Conservation (phyloP, 2,888 invertebrate species). For the Drosophila neoperkinsi region DNA sequence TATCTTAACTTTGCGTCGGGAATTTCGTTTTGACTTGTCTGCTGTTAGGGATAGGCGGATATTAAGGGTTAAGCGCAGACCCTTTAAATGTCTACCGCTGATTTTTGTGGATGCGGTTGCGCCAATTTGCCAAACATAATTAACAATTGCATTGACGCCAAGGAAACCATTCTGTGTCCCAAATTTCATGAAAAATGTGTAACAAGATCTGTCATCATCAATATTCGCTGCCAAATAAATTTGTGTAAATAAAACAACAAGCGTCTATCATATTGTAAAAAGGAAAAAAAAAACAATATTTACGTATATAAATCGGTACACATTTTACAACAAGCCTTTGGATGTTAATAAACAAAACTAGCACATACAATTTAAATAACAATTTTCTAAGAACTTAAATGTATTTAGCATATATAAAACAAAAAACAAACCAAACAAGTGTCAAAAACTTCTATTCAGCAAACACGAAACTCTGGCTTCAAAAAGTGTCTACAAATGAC, state of each 20-base stretch:
- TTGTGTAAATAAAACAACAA: background rate
- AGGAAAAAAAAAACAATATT: background rate
- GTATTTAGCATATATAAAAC: slow-evolving; percentile 36
- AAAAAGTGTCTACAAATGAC: slow-evolving; percentile 71
- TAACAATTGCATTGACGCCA: background rate
- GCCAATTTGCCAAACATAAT: background rate
- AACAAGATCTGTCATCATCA: background rate
- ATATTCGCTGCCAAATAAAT: background rate
- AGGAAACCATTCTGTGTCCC: background rate
- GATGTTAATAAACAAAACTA: slow-evolving; percentile 13
- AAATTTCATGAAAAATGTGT: slow-evolving; percentile 1
- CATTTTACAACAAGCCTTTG: background rate
- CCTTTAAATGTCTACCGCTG: background rate
- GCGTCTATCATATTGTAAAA: background rate
- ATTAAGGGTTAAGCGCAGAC: background rate
- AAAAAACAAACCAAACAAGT: slow-evolving; percentile 21
- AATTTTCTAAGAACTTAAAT: slow-evolving; percentile 11
- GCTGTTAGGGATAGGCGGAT: background rate
- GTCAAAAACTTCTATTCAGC: slow-evolving; percentile 27
- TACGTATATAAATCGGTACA: slow-evolving; percentile 1
- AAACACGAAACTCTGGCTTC: slow-evolving; percentile 43
- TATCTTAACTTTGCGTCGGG: slow-evolving; percentile 44
- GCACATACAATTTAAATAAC: slow-evolving; percentile 20
- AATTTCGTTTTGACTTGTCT: slow-evolving; percentile 24
- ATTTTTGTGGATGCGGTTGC: background rate